Evolutionary conservation across 2,888 invertebrate species (phyloP).

Genomic region (Sussaba pulchella): DNA sequence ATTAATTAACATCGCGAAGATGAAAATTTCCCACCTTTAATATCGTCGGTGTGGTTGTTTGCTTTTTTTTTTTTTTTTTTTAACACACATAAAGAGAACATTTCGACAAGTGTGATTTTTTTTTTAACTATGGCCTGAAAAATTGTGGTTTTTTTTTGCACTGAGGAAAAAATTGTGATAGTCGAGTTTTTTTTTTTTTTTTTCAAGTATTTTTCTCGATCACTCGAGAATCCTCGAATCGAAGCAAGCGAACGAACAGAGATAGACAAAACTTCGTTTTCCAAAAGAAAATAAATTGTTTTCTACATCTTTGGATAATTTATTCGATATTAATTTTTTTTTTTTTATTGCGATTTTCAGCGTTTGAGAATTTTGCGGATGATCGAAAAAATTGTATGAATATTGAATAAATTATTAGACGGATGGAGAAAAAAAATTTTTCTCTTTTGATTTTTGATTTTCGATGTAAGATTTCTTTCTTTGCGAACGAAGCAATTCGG

Average conservation of each 20-base stretch:
- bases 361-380: too few relatives aligned
- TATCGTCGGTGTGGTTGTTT: slow-evolving; percentile 45
- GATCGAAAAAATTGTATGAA: not conserved
- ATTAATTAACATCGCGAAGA: slow-evolving; percentile 41
- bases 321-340: not conserved
- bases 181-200: too few relatives aligned
- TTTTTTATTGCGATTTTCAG: not conserved
- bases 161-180: slow-evolving; percentile 25
- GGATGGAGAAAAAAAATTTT: not conserved
- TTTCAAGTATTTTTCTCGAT: too few relatives aligned
- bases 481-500: slow-evolving; percentile 3
- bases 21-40: slow-evolving; percentile 21
- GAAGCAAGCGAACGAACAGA: slow-evolving; percentile 23
- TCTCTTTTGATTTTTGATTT: not conserved
- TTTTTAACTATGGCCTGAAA: slow-evolving; percentile 53
- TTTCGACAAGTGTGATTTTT: slow-evolving; percentile 41
- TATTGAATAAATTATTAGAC: not conserved
- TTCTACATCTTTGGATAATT: not conserved
- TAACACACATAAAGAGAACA: slow-evolving; percentile 56
- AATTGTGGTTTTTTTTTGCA: slow-evolving; percentile 36
- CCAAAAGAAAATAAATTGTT: not conserved
- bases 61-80: too few relatives aligned
- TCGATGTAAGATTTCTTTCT: not conserved
- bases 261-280: not conserved
- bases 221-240: slow-evolving; percentile 34